These are phyloP conservation scores for Catocala fraxini DNA, from an alignment of 2,888 invertebrate species.

Conservation along the genomic window DNA sequence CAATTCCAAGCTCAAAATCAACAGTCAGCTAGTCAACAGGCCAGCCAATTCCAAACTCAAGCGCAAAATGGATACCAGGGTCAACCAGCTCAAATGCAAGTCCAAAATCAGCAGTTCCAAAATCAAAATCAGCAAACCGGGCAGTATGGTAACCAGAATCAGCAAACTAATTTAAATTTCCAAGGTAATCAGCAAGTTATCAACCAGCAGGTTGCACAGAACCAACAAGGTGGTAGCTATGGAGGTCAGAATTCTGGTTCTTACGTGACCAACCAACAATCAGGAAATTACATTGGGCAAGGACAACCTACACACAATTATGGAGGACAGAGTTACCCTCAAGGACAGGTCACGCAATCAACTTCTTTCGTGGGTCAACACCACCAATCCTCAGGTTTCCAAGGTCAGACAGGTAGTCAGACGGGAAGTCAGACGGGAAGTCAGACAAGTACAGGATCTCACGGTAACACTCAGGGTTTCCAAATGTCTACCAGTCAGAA, in stretches of 20 bases:
- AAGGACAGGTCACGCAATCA: slow-evolving; percentile 29
- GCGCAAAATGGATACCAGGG: slow-evolving; percentile 44
- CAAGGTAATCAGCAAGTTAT: slow-evolving; percentile 38
- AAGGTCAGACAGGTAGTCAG: slow-evolving; percentile 14
- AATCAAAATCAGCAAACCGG: slow-evolving; percentile 30
- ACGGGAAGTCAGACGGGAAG: slow-evolving; percentile 6
- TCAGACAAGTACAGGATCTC: slow-evolving; percentile 17
- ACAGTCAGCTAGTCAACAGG: slow-evolving; percentile 44
- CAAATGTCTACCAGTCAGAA: slow-evolving; percentile 61
- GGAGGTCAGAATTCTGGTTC: slow-evolving; percentile 13
- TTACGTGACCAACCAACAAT: slow-evolving; percentile 14
- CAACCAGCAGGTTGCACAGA: slow-evolving; percentile 26
- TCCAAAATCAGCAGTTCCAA: slow-evolving; percentile 35
- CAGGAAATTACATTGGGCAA: slow-evolving; percentile 25
- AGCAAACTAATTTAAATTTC: slow-evolving; percentile 30
- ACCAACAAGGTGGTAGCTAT: slow-evolving; percentile 30
- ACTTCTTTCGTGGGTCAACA: slow-evolving; percentile 40
- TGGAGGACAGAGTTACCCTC: slow-evolving; percentile 24
- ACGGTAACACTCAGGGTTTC: slow-evolving; percentile 56
- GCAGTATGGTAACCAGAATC: slow-evolving; percentile 44
- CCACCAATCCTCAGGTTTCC: slow-evolving; percentile 36
- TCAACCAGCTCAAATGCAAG: slow-evolving; percentile 27
- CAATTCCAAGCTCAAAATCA: slow-evolving; percentile 47
- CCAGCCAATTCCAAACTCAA: slow-evolving; percentile 49
- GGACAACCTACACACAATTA: slow-evolving; percentile 23